Base-by-base conservation (phyloP, 2,888 invertebrate genomes). In the Clistopyga incitator region DNA sequence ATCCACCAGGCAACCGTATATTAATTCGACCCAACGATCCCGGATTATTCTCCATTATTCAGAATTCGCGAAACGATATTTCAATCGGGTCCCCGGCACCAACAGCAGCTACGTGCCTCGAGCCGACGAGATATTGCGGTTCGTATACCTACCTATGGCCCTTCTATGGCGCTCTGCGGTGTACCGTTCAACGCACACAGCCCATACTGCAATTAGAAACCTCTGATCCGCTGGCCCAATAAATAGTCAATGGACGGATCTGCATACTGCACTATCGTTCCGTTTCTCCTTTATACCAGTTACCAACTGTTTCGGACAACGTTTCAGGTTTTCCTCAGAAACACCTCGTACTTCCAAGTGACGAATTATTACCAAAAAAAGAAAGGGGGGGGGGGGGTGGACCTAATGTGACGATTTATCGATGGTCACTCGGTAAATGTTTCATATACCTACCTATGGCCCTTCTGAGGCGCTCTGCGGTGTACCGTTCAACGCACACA, bases 1-100 rank as follows among this genome's bases (percentile, higher is more conserved):
- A 34, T 59, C 82, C 85, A 72, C 77, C 84, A 83, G 56, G 70
- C 78, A 84, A 64, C 80, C 86, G 82, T 85, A 87, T 88, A 90
- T 90, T 87, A 89, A 87, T 90, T 89, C 85, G 87, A 64, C 71
- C 82, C 68, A 59, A 34, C 56, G 68, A 34, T 59, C 68, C 68
- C 84, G 87, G 88, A 87, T 89, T 86, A 90, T 90, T 90, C 88
- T 89, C 89, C 86, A 90, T 90, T 89, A 89, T 89, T 89, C 87
- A 88, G 88, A 84, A 86, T 84, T 54, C 68, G 79, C 83, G 85
- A 87, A 90, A 89, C 87, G 88, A 88, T 89, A 88, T 86, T 88
- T 86, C 86, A 84, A 86, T 85, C 76, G 79, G 65, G 18, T 65
- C 18, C 50, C 18, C 50, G 67, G 42, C 34, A 77, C 10, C 54